A percentile compares a stretch with the other conserved stretches of the same genome.
Conservation (phyloP, 1,140 invertebrate genomes). For the Drosophila biarmipes region DNA sequence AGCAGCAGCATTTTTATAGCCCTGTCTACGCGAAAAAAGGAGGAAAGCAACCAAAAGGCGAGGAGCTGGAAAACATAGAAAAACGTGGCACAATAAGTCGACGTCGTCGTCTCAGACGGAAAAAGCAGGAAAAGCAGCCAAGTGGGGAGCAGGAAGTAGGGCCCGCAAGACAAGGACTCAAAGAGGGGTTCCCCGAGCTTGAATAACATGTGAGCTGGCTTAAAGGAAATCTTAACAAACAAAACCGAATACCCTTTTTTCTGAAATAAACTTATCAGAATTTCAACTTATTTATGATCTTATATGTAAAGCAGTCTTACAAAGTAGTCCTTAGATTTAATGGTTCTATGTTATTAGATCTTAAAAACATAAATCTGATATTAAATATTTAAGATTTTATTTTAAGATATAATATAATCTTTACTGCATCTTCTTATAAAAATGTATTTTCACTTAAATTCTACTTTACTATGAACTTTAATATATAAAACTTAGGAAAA, state of each 20-base stretch:
- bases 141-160: conserved; percentile 11
- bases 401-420: too few relatives aligned
- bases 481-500: too few relatives aligned
- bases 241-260: background rate
- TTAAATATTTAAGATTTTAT: background rate
- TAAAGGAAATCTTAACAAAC: background rate
- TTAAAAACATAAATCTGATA: too few relatives aligned
- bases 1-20: conserved; percentile 52
- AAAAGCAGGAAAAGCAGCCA: conserved; percentile 22
- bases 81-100: conserved; percentile 53
- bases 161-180: conserved; percentile 14
- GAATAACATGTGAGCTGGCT: conserved; percentile 53
- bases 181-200: conserved; percentile 9
- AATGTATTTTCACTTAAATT: too few relatives aligned
- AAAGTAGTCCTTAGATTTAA: too few relatives aligned
- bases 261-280: too few relatives aligned
- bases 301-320: too few relatives aligned
- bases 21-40: conserved; percentile 44
- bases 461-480: too few relatives aligned
- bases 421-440: too few relatives aligned
- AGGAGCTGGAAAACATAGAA: conserved; percentile 50
- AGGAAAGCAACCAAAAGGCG: conserved; percentile 10
- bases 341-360: too few relatives aligned
- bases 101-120: conserved; percentile 33
- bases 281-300: too few relatives aligned